Base-by-base conservation (phyloP, 2,888 invertebrate genomes). In the Apamea monoglypha region DNA sequence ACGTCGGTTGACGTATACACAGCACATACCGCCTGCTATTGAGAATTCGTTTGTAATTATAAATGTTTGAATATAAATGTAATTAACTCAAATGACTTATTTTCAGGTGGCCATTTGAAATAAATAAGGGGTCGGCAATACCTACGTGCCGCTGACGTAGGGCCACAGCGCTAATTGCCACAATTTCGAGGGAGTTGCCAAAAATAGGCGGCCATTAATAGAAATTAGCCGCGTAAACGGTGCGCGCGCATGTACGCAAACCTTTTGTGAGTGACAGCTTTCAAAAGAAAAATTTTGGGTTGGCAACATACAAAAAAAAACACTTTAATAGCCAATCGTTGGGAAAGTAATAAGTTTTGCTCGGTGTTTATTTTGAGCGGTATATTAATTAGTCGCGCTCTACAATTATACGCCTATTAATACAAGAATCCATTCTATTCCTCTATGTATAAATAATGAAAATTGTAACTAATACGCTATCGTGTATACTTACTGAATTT, bases 141-240 rank as follows among this genome's bases (percentile, higher is more conserved):
- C 59, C 61, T 25, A 81, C 67, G 61, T 59, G 68, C 73, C 32
- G 44, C 77, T 81, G 71, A 73, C 75, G 78, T 78, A 61, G 73
- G 69, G 63, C 71, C 47, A 80, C 76, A 77, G 77, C 74, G 80
- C 84, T 86, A 88, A 88, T 86, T 88, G 74, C 73, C 67, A 75
- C 61, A 75, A 72, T 80, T 74, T 61, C 59, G 40, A 73, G 74
- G 40, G 59, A 68, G 74, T 67, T 86, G 88, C 87, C 87, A 90
- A 88, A 89, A 79, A 82, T 74, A 50, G 50, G 61, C 14, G 25
- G 50, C 74, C 74, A 70, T 69, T 83, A 80, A 75, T 75, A 84
- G 84, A 89, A 75, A 82, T 81, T 84, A 68, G 53, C 67, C 63
- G 50, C 79, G 61, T 74, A 73, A 80, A 75, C 61, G 53, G 53